phyloP scores from a whole-genome alignment of 2,797 vertebrate genomes.

The Argentina silus region DNA sequence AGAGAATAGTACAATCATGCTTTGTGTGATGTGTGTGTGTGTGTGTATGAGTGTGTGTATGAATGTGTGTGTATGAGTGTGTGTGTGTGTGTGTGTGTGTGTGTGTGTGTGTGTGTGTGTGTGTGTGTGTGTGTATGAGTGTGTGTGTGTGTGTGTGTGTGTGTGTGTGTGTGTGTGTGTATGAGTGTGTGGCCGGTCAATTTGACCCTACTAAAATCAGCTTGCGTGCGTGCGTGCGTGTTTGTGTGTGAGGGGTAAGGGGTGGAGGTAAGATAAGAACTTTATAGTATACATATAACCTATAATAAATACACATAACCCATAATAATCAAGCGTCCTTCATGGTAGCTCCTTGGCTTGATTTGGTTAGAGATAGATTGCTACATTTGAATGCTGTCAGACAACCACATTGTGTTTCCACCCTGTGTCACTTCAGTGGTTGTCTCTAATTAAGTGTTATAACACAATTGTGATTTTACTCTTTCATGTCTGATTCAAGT shows the following conservation, averaged over 20 bases:
- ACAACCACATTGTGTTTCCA: slow-evolving; percentile 21
- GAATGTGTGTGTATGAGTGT: too few species aligned
- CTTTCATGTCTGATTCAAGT: slow-evolving; percentile 14
- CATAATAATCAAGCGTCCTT: too few species aligned
- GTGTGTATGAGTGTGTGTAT: too few species aligned
- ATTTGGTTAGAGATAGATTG: too few species aligned
- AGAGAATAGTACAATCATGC: background rate
- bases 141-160: too few species aligned
- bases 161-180: background rate
- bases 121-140: slow-evolving; percentile 7
- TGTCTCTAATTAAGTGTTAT: slow-evolving; percentile 47
- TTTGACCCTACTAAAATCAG: background rate
- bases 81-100: background rate
- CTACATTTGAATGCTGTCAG: background rate
- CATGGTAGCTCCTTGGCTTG: too few species aligned
- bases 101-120: background rate
- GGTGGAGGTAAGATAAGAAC: too few species aligned
- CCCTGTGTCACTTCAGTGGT: slow-evolving; percentile 6
- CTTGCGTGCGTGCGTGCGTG: background rate
- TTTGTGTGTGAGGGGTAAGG: slow-evolving; percentile 6
- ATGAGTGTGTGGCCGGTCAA: slow-evolving; percentile 10
- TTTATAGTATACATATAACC: too few species aligned
- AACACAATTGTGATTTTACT: slow-evolving; percentile 29
- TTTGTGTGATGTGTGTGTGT: too few species aligned
- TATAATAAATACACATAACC: too few species aligned